A percentile compares a stretch with the other conserved stretches of the same genome.
Conservation (phyloP, 2,797 vertebrate species). For the Eulemur rubriventer region DNA sequence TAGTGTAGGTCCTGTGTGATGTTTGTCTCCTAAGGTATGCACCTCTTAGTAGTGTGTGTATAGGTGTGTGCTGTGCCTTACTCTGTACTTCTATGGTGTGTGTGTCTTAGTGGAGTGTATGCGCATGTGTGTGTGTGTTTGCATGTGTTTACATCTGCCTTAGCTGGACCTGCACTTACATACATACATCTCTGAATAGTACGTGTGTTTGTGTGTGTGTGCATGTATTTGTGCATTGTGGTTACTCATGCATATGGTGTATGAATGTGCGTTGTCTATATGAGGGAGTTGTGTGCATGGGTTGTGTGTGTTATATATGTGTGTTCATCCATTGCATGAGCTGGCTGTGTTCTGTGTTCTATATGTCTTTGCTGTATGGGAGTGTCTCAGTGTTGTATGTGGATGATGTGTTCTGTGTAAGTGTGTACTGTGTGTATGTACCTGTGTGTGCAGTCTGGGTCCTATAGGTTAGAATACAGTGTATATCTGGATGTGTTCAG, state of each 20-base stretch:
- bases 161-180: background rate
- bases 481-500: background rate
- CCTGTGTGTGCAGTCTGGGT: background rate
- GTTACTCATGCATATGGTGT: background rate
- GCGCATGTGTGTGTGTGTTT: background rate
- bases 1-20: background rate
- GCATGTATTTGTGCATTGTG: background rate
- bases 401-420: background rate
- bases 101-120: background rate
- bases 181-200: background rate
- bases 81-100: background rate
- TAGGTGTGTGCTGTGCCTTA: background rate
- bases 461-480: background rate
- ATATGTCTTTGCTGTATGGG: rapidly evolving
- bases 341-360: background rate
- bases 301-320: background rate
- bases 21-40: background rate
- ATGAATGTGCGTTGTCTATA: too few relatives aligned
- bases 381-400: background rate
- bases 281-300: background rate
- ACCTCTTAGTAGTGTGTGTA: background rate
- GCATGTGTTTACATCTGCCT: background rate
- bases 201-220: background rate
- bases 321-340: background rate
- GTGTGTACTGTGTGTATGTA: too few relatives aligned